Percentiles rank a stretch among this genome's conserved stretches.
Evolutionary conservation across 2,113 vertebrate species (phyloP).

Genomic region (Perccottus glenii): DNA sequence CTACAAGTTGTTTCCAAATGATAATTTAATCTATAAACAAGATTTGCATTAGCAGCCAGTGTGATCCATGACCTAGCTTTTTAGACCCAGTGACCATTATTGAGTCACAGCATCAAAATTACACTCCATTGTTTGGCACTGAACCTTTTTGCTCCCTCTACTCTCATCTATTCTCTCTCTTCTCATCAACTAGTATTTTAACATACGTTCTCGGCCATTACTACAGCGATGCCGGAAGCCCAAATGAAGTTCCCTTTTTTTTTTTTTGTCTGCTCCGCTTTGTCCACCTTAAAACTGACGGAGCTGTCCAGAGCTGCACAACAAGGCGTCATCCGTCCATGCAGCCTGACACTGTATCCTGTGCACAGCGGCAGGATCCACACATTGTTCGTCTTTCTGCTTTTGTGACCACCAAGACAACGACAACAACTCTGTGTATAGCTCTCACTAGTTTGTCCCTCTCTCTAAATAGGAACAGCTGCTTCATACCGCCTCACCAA

Average conservation of each 20-base stretch:
- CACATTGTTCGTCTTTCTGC: conserved; percentile 34
- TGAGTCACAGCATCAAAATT: not conserved
- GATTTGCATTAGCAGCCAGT: conserved; percentile 23
- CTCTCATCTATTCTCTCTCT: conserved; percentile 10
- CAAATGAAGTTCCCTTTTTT: conserved; percentile 28
- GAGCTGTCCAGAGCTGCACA: conserved; percentile 50
- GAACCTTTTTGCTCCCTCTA: not conserved
- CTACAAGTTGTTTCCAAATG: conserved; percentile 69
- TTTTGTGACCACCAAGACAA: conserved; percentile 47
- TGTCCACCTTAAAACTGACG: conserved; percentile 33
- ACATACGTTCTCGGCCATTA: conserved; percentile 32
- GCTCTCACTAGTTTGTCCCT: conserved; percentile 47
- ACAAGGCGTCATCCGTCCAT: conserved; percentile 47
- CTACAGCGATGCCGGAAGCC: conserved; percentile 43
- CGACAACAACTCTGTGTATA: conserved; percentile 40
- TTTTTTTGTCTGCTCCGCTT: conserved; percentile 16
- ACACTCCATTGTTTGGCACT: no score
- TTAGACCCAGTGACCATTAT: conserved; percentile 2
- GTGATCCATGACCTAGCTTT: conserved; percentile 13
- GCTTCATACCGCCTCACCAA: conserved; percentile 48
- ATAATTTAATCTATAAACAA: conserved; percentile 43
- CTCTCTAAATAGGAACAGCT: conserved; percentile 35
- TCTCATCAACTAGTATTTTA: conserved; percentile 26
- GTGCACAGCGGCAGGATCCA: conserved; percentile 51
- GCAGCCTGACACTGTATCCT: conserved; percentile 49